A percentile compares a stretch with the other conserved stretches of the same genome.
Conservation (phyloP, 2,888 invertebrate genomes). For the Cephalotes varians region DNA sequence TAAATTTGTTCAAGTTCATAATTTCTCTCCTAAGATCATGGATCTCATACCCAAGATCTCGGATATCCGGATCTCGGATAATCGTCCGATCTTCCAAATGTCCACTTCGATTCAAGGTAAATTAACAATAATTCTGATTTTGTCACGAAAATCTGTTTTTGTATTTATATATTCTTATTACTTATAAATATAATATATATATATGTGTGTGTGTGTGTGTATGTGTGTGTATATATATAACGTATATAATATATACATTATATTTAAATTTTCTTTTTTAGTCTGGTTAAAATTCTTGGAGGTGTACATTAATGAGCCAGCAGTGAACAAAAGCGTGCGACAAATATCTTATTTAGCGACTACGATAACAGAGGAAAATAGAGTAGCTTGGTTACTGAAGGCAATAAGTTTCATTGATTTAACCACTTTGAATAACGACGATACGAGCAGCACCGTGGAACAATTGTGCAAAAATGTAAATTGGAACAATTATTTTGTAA, state of each 20-base stretch:
- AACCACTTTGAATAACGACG: slow-evolving; percentile 96
- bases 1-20: not conserved
- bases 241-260: not conserved
- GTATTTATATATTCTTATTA: slow-evolving; percentile 7
- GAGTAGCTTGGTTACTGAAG: slow-evolving; percentile 92
- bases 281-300: slow-evolving; percentile 34
- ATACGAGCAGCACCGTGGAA: slow-evolving; percentile 91
- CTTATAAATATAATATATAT: not conserved
- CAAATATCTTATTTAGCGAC: slow-evolving; percentile 74
- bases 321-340: slow-evolving; percentile 72
- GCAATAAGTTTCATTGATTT: slow-evolving; percentile 96
- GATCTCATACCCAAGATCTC: too few species aligned
- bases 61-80: too few species aligned
- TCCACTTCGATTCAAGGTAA: not conserved
- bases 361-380: slow-evolving; percentile 85
- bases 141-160: not conserved
- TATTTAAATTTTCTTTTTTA: slow-evolving; percentile 3
- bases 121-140: not conserved
- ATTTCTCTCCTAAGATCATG: not conserved
- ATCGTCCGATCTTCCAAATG: too few species aligned
- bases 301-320: slow-evolving; percentile 70
- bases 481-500: not conserved
- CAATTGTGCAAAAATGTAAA: slow-evolving; percentile 93
- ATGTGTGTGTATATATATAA: not conserved
- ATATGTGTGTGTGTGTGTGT: not conserved